Base-by-base conservation (phyloP, 2,113 vertebrate genomes). In the Zosterops lateralis region DNA sequence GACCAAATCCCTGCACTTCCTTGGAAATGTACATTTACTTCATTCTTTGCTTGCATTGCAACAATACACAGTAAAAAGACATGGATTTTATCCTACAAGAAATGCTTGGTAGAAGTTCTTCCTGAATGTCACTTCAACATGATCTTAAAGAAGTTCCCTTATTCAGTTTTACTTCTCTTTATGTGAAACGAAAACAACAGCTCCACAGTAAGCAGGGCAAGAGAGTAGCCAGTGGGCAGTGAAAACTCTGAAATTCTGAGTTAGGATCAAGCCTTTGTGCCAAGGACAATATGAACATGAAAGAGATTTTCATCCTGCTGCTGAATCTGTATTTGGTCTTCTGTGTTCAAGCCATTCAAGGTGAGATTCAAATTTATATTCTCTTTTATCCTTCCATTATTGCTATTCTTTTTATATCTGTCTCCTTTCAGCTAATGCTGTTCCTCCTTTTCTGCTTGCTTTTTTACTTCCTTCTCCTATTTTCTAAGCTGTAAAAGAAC, bases 141-240 rank as follows among this genome's bases (percentile, higher is more conserved):
- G 0, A 75, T 29, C 42, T 76, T 65, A 38, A 51, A 89, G 74
- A 82, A 92, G 76, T 95, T 95, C 89, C 80, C 75, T 73, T 74
- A 82, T 64, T 87, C 36, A 62, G 85, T 96, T 96, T 95, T 94
- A 90, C 88, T 96, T 96, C 95, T 65, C 53, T 89, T 95, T 95
- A 11, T 20, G 50, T 58, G 73, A 83, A 91, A 75, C 8, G 26
- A 85, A 92, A 81, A 58, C 51, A 53, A 71, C 40, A 94, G 29
- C 28, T 65, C 19, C 24, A 26, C 25, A n/a, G 29, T 24, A 42
- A 73, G 50, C 21, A 85, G 42, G 54, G 32, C 8, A 62, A 72
- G 50, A 72, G 12, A 76, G 18, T 24, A 47, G 20, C 19, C 14
- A 58, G 25, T 10, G 7, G 26, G 12, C 47, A 89, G 40, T 31